phyloP scores from a whole-genome alignment of 2,797 vertebrate species.

The Heliangelus exortis region DNA sequence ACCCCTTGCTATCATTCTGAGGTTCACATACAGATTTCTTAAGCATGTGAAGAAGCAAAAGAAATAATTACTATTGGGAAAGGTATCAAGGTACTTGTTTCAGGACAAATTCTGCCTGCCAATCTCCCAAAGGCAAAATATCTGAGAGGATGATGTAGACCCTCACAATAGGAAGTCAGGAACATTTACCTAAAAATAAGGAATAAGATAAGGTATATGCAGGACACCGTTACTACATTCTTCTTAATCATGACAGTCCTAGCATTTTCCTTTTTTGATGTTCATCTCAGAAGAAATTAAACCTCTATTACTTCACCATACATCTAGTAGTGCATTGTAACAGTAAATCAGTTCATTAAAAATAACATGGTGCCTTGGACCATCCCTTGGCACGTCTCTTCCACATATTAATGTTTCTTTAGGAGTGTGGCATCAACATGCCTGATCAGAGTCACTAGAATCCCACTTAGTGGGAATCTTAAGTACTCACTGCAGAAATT shows the following conservation, averaged over 20 bases:
- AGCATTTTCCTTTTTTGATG: not conserved
- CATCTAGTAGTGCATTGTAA: not conserved
- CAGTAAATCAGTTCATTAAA: not conserved
- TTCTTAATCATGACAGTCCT: not conserved
- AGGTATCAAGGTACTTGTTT: not conserved
- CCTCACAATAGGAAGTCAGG: not conserved
- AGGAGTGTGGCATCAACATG: not conserved
- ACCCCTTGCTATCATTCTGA: not conserved
- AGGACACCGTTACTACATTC: not conserved
- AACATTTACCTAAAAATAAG: not conserved
- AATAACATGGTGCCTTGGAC: not conserved
- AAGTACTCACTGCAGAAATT: not conserved
- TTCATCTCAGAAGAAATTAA: not conserved
- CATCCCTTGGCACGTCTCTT: not conserved
- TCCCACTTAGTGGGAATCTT: not conserved
- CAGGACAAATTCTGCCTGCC: not conserved
- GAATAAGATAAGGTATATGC: not conserved
- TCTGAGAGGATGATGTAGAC: not conserved
- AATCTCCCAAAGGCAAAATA: not conserved
- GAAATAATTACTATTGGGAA: not conserved
- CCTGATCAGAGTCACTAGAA: not conserved
- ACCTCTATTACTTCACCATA: not conserved
- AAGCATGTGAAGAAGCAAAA: not conserved
- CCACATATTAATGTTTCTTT: not conserved
- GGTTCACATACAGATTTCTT: not conserved